Conservation (phyloP, 2,797 vertebrate genomes). For the Carduelis carduelis region DNA sequence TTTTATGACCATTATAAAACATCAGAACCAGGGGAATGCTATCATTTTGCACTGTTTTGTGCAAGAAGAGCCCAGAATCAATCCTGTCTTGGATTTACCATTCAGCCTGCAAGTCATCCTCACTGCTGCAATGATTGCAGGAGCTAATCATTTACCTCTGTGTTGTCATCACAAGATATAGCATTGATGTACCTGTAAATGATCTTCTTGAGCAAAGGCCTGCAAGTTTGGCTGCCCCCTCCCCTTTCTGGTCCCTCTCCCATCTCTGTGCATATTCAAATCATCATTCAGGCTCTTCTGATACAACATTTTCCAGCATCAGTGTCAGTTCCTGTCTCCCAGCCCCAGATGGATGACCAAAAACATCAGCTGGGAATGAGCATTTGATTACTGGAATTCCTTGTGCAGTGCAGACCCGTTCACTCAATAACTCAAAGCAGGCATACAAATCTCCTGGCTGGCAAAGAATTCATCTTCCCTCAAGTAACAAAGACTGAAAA, state of each 20-base stretch:
- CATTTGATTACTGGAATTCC: slow-evolving; percentile 20
- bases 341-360: background rate
- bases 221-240: background rate
- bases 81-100: background rate
- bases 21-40: background rate
- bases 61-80: background rate
- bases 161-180: background rate
- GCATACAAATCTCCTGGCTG: background rate
- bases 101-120: background rate
- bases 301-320: background rate
- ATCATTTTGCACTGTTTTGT: background rate
- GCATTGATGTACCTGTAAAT: background rate
- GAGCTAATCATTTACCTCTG: background rate
- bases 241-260: background rate
- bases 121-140: background rate
- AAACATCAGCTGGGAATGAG: background rate
- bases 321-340: background rate
- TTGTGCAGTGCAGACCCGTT: background rate
- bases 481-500: background rate
- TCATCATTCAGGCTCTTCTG: background rate
- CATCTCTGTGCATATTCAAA: background rate
- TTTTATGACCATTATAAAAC: slow-evolving; percentile 30
- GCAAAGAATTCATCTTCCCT: background rate
- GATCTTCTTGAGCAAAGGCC: background rate
- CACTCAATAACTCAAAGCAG: slow-evolving; percentile 17